A percentile compares a stretch with the other conserved stretches of the same genome.
Conservation (phyloP, 1,140 invertebrate species). For the Coenobita brevimanus region DNA sequence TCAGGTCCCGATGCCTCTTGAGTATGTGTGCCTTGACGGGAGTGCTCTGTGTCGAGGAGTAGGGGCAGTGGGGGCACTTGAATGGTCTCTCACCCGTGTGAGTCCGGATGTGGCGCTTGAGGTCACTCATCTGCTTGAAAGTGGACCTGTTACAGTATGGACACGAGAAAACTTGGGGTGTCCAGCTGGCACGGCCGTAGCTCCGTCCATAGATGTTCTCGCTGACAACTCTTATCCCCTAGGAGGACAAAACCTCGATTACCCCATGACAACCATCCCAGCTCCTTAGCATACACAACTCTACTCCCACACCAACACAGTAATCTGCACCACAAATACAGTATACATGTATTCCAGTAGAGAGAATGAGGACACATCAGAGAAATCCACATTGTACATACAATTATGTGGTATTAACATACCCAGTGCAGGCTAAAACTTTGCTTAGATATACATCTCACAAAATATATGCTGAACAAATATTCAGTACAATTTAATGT, state of each 20-base stretch:
- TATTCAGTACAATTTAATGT: no score
- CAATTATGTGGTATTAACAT: no score
- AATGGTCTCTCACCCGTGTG: slow-evolving; percentile 57
- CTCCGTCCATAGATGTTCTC: slow-evolving; percentile 35
- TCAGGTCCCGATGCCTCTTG: slow-evolving; percentile 43
- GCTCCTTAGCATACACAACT: neutral
- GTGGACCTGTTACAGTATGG: slow-evolving; percentile 57
- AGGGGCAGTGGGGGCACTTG: slow-evolving; percentile 52
- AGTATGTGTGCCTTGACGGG: slow-evolving; percentile 53
- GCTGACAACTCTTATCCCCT: slow-evolving; percentile 51
- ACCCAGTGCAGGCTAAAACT: no score
- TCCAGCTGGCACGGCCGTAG: slow-evolving; percentile 41
- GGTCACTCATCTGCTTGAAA: slow-evolving; percentile 64
- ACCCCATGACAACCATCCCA: slow-evolving; percentile 12
- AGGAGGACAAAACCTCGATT: slow-evolving; percentile 61
- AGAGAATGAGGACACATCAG: neutral
- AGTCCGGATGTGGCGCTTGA: slow-evolving; percentile 60
- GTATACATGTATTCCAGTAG: neutral
- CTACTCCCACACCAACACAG: no score
- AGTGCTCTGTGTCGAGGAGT: slow-evolving; percentile 56
- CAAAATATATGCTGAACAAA: no score
- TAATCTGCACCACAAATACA: neutral
- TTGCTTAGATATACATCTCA: no score
- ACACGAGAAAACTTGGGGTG: slow-evolving; percentile 57
- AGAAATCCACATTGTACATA: no score